A percentile compares a stretch with the other conserved stretches of the same genome.
phyloP scores from a whole-genome alignment of 2,888 invertebrate species.

The Drosophila fulvimacula region DNA sequence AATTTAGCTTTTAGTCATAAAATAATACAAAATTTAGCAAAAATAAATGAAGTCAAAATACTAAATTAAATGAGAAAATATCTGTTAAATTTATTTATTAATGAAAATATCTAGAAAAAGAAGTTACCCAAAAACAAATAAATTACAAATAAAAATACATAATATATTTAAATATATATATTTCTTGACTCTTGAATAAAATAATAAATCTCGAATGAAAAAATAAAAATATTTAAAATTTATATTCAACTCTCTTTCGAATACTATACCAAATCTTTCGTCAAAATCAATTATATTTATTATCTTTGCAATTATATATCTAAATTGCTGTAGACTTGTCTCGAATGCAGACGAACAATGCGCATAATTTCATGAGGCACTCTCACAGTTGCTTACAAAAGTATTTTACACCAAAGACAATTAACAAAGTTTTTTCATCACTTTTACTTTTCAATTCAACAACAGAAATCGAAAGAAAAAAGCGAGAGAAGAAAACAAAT shows the following conservation, averaged over 20 bases:
- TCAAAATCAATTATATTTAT: neutral
- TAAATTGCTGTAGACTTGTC: neutral
- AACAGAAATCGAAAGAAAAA: slow-evolving; percentile 32
- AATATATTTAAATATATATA: neutral
- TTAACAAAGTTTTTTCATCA: slow-evolving; percentile 28
- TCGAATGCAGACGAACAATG: neutral
- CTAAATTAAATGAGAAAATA: too few species aligned
- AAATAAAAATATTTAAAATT: too few species aligned
- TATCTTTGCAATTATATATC: neutral
- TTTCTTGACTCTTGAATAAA: neutral
- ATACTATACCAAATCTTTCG: too few species aligned
- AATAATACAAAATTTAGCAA: too few species aligned
- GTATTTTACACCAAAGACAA: slow-evolving; percentile 25
- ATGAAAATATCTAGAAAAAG: too few species aligned
- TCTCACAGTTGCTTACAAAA: slow-evolving; percentile 39
- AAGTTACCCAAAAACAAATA: too few species aligned
- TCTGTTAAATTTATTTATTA: too few species aligned
- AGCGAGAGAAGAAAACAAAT: slow-evolving; percentile 35
- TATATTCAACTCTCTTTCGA: neutral
- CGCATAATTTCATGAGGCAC: neutral
- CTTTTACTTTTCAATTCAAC: slow-evolving; percentile 40
- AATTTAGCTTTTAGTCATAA: too few species aligned
- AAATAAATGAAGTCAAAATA: too few species aligned
- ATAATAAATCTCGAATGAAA: too few species aligned
- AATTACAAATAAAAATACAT: too few species aligned